Base-by-base conservation (phyloP, 2,888 invertebrate species). In the Calephelis perditalis region DNA sequence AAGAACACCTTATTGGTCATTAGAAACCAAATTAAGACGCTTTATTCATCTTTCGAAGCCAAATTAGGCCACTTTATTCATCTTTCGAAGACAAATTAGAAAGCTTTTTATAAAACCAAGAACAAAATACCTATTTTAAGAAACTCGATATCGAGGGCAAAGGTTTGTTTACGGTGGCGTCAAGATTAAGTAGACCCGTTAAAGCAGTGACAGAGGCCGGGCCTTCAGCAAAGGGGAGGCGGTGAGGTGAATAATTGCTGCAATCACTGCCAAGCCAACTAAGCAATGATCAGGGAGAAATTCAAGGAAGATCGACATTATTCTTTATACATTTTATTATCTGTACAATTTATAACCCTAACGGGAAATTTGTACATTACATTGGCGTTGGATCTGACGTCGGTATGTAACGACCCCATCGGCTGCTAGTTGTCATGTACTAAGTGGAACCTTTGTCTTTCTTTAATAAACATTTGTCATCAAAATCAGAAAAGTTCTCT, bases 241-340 rank as follows among this genome's bases (percentile, higher is more conserved):
- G 81, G 74, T 71, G 78, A 79, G 74, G 81, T 86, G 82, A 86
- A 77, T 86, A 82, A 86, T 87, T 81, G 78, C 78, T 65, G 73
- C 81, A 84, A 86, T 86, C 84, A 82, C 76, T 76, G 78, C 75
- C 78, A 74, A 79, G 76, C 79, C 79, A 78, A 78, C 78, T 78
- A 78, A 78, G 75, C 78, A 75, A 73, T 74, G 74, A 77, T 77
- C 73, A 70, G 67, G 70, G 69, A 67, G 70, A 71, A 69, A 70
- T 68, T 68, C 67, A 67, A 67, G 68, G 71, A 74, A 73, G 66
- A 67, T 69, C 70, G 67, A 59, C 65, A 36, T 66, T 62, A 64
- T 59, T 47, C 58, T 63, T 62, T 57, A 57, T 62, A 54, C 58
- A 58, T 61, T 65, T 65, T 62, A 61, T 63, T 63, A 40, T 12